These are phyloP conservation scores for Tragelaphus scriptus DNA, from an alignment of 2,113 vertebrate species.

Conservation along the genomic window DNA sequence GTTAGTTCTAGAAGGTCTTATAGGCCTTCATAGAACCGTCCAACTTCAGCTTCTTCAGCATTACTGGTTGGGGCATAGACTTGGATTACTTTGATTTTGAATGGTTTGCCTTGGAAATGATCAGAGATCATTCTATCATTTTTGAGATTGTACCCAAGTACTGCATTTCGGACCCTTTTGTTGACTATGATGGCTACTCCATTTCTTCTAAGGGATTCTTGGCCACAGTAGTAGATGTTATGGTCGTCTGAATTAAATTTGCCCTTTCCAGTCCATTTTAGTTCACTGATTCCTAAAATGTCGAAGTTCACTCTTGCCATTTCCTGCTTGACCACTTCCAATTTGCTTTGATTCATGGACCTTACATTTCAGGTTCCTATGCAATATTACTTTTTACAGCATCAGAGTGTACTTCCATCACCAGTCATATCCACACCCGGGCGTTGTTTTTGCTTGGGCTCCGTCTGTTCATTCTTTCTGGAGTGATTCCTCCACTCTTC, in stretches of 20 bases:
- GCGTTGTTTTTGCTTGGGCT: neutral
- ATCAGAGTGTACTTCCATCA: neutral
- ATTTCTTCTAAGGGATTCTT: neutral
- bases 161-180: neutral
- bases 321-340: neutral
- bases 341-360: neutral
- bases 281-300: neutral
- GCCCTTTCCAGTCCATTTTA: neutral
- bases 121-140: neutral
- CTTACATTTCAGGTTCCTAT: neutral
- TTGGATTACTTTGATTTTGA: neutral
- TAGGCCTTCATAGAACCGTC: neutral
- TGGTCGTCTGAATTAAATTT: neutral
- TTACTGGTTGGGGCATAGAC: neutral
- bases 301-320: neutral
- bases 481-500: neutral
- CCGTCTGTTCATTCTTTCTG: neutral
- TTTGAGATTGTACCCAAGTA: neutral
- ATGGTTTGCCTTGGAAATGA: neutral
- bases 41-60: neutral
- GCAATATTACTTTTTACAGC: neutral
- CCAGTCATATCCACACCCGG: neutral
- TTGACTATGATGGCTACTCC: neutral
- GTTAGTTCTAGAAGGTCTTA: neutral
- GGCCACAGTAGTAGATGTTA: neutral